phyloP scores from a whole-genome alignment of 64 coral and sea anemone species.

The Montipora capricornis region DNA sequence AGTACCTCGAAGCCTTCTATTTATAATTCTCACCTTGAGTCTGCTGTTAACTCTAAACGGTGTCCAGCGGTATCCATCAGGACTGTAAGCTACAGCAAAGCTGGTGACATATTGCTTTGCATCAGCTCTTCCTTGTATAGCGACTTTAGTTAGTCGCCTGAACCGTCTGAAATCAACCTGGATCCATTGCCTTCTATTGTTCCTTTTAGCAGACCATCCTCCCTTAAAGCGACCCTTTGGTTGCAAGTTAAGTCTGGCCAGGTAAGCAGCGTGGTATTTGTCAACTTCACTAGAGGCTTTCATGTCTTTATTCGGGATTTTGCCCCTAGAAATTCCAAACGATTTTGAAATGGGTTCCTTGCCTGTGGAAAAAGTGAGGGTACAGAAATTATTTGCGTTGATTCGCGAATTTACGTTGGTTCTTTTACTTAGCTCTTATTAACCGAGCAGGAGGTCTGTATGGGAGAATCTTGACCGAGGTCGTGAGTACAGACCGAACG shows the following conservation, averaged over 20 bases:
- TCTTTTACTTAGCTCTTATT: too few relatives aligned
- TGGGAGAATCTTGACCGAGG: too few relatives aligned
- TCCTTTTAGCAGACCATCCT: slow-evolving; percentile 77
- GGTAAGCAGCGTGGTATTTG: slow-evolving; percentile 57
- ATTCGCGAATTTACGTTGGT: not conserved
- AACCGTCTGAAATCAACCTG: slow-evolving; percentile 68
- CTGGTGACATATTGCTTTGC: slow-evolving; percentile 77
- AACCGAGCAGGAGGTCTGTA: too few relatives aligned
- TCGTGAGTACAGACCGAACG: too few relatives aligned
- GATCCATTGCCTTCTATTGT: slow-evolving; percentile 78
- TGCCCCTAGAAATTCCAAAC: slow-evolving; percentile 62
- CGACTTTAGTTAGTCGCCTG: slow-evolving; percentile 70
- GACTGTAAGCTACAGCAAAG: slow-evolving; percentile 77
- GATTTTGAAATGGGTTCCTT: slow-evolving; percentile 18
- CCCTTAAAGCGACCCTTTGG: slow-evolving; percentile 62
- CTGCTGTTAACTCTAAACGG: slow-evolving; percentile 70
- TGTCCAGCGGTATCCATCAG: slow-evolving; percentile 78
- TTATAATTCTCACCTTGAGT: slow-evolving; percentile 48
- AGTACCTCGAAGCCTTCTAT: not conserved
- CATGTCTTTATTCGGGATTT: slow-evolving; percentile 64
- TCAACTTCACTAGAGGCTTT: slow-evolving; percentile 79
- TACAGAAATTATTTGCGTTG: not conserved
- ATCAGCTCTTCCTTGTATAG: slow-evolving; percentile 74
- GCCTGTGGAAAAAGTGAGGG: slow-evolving; percentile 6
- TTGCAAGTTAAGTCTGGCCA: slow-evolving; percentile 66